These are phyloP conservation scores for Drosophila saltans DNA, from an alignment of 1,140 invertebrate genomes.

Conservation along the genomic window DNA sequence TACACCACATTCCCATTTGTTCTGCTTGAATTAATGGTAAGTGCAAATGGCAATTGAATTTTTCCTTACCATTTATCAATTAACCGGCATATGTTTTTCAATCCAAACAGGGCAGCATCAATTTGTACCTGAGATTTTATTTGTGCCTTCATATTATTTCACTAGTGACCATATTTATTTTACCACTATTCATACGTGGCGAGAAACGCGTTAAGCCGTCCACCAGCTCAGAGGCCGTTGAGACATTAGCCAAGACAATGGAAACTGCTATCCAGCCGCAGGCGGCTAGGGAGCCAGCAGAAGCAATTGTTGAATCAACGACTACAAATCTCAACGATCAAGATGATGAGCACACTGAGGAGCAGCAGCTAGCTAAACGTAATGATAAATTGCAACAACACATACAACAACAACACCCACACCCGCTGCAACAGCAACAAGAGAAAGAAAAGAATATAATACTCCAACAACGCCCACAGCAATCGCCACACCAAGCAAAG, in stretches of 20 bases:
- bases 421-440: constrained; percentile 32
- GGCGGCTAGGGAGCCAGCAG: neutral
- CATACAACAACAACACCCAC: constrained; percentile 19
- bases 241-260: constrained; percentile 7
- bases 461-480: constrained; percentile 61
- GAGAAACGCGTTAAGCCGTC: constrained; percentile 49
- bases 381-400: constrained; percentile 49
- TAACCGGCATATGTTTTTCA: constrained; percentile 20
- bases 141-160: constrained; percentile 86
- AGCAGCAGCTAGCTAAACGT: constrained; percentile 51
- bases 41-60: neutral
- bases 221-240: constrained; percentile 12
- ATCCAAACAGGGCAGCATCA: constrained; percentile 84
- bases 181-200: constrained; percentile 83
- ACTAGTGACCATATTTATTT: constrained; percentile 84
- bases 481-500: constrained; percentile 18
- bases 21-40: constrained; percentile 90
- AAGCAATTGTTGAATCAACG: constrained; percentile 7
- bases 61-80: neutral
- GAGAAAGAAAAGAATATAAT: constrained; percentile 41
- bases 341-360: constrained; percentile 22
- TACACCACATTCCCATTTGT: constrained; percentile 96
- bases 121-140: constrained; percentile 88
- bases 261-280: constrained; percentile 8
- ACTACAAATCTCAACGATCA: constrained; percentile 56